Base-by-base conservation (phyloP, 2,797 vertebrate genomes). In the Channa striata region DNA sequence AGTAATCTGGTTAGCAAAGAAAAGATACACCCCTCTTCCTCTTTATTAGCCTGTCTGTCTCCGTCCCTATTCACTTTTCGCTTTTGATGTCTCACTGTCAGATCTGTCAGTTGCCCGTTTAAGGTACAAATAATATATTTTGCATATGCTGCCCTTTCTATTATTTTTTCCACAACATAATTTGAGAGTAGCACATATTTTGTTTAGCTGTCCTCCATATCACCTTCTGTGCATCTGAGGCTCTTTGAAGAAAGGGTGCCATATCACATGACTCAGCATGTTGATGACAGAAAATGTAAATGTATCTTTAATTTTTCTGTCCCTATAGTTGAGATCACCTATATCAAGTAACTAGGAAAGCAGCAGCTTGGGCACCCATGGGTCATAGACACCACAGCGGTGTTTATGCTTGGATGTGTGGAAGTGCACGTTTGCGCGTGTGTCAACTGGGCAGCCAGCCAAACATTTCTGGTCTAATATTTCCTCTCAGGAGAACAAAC, bases 1-100 rank as follows among this genome's bases (percentile, higher is more conserved):
- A 82, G 80, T 86, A 90, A 90, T 89, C 85, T 82, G 68, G 77
- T 90, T 89, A 86, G 71, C 44, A 67, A 72, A 83, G 75, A 78
- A 1, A 3, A 67, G 36, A 74, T 66, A 42, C 52, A 66, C 44
- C 60, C 23, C 37, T 74, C 37, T 39, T 54, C 23, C 36, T 75
- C 43, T 42, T 40, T 59, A 2, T 63, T 58, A 0, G 46, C 11
- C 30, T 43, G 14, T 54, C 30, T 65, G 61, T 34, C 34, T 60
- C 14, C 14, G 49, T 40, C 43, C 59, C 36, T 7, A 4, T 62
- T 64, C 34, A 25, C 33, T 17, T 19, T 56, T 23, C 57, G 8
- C 16, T 21, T 68, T 59, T 20, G 3, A 7, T 17, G 21, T 58
- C n/a, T 64, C 44, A 10, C 30, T 33, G 6, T 60, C 6, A 60